These are phyloP conservation scores for Clarias pachynema DNA, from an alignment of 2,797 vertebrate genomes.

Conservation along the genomic window DNA sequence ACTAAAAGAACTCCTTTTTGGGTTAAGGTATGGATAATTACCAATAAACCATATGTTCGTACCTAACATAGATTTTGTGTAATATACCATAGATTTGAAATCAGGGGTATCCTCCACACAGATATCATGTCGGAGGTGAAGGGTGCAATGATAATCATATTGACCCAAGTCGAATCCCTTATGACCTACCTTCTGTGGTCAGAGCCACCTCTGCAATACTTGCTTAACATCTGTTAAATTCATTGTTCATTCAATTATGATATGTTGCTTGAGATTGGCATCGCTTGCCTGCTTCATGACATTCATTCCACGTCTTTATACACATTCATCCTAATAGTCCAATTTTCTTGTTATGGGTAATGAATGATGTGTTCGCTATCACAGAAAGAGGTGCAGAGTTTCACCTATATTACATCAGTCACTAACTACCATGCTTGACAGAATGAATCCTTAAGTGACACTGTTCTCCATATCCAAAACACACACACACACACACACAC, in stretches of 20 bases:
- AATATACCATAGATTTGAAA: too few relatives aligned
- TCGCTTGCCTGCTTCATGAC: not conserved
- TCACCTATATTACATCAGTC: slow-evolving; percentile 54
- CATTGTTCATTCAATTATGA: not conserved
- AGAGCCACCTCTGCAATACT: not conserved
- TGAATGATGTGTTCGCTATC: not conserved
- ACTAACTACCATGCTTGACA: slow-evolving; percentile 50
- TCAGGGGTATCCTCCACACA: not conserved
- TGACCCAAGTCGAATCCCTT: not conserved
- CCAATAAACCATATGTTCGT: too few relatives aligned
- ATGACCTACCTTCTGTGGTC: not conserved
- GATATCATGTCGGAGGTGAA: not conserved
- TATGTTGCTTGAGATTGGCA: not conserved
- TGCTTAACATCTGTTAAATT: not conserved
- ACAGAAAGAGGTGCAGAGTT: slow-evolving; percentile 29
- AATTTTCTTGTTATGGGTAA: slow-evolving; percentile 9
- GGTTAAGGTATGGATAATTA: too few relatives aligned
- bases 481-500: not conserved
- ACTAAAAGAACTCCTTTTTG: too few relatives aligned
- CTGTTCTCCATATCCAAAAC: slow-evolving; percentile 1
- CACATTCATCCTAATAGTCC: not conserved
- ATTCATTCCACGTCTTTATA: not conserved
- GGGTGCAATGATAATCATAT: not conserved
- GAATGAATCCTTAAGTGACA: slow-evolving; percentile 26
- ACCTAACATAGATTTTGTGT: too few relatives aligned